A percentile compares a stretch with the other conserved stretches of the same genome.
Evolutionary conservation across 2,113 vertebrate genomes (phyloP).

Genomic region (Setophaga kirtlandii): DNA sequence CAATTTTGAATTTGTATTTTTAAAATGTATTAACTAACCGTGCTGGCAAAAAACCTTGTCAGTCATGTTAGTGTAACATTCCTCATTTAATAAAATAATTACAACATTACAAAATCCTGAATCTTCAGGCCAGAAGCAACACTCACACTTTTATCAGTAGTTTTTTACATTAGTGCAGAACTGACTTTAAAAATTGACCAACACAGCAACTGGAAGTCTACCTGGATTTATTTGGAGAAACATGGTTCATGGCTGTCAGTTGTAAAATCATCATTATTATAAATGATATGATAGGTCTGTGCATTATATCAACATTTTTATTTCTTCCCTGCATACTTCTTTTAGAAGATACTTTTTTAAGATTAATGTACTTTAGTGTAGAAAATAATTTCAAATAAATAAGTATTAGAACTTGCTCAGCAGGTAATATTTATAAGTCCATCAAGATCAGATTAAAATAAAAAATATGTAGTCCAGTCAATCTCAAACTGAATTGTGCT

Average conservation of each 20-base stretch:
- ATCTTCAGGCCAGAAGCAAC: constrained; percentile 23
- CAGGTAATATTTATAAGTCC: constrained; percentile 82
- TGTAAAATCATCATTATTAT: constrained; percentile 41
- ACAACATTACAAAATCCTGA: constrained; percentile 34
- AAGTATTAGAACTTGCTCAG: constrained; percentile 81
- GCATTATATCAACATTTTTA: constrained; percentile 71
- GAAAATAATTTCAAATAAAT: constrained; percentile 83
- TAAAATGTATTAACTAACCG: constrained; percentile 21
- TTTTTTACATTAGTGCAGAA: constrained; percentile 59
- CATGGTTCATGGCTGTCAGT: constrained; percentile 18
- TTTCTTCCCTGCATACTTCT: constrained; percentile 70
- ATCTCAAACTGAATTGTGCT: constrained; percentile 74
- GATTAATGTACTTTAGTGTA: constrained; percentile 76
- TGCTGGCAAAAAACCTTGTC: constrained; percentile 39
- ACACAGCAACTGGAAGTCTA: constrained; percentile 54
- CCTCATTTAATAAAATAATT: constrained; percentile 47
- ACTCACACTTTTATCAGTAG: constrained; percentile 48
- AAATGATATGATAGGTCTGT: constrained; percentile 61
- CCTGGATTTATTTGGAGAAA: constrained; percentile 65
- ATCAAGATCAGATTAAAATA: constrained; percentile 74
- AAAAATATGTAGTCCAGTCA: constrained; percentile 72
- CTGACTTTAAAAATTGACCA: constrained; percentile 65
- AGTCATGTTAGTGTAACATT: constrained; percentile 23
- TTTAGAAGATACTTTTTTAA: constrained; percentile 74
- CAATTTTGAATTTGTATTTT: constrained; percentile 27